Evolutionary conservation across 2,888 invertebrate species (phyloP).

Genomic region (Caenorhabditis sp.): DNA sequence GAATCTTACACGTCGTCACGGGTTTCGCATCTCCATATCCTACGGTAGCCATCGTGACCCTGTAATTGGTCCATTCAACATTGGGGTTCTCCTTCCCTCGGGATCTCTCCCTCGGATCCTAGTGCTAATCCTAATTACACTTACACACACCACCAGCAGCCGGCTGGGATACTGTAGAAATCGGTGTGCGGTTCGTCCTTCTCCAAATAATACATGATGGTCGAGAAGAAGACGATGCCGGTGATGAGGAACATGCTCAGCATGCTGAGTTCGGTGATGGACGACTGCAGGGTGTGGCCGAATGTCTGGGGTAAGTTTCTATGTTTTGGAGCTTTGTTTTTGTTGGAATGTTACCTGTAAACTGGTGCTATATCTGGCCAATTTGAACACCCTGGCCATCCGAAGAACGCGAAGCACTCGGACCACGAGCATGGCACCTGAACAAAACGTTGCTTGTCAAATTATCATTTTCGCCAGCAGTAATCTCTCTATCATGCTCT

Average conservation of each 20-base stretch:
- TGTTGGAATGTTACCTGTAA: constrained; percentile 71
- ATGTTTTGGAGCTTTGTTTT: neutral
- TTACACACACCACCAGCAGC: constrained; percentile 83
- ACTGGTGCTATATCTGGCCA: constrained; percentile 81
- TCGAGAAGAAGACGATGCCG: constrained; percentile 82
- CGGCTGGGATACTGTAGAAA: constrained; percentile 82
- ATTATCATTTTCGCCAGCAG: neutral
- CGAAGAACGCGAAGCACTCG: constrained; percentile 81
- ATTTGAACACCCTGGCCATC: constrained; percentile 82
- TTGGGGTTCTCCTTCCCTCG: no score
- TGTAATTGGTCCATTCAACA: constrained; percentile 48
- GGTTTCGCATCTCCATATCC: constrained; percentile 82
- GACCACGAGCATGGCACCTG: constrained; percentile 82
- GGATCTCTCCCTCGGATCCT: neutral
- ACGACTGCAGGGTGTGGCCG: constrained; percentile 80
- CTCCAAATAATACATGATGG: constrained; percentile 81
- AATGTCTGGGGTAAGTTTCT: constrained; percentile 82
- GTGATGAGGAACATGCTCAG: constrained; percentile 81
- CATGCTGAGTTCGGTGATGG: constrained; percentile 81
- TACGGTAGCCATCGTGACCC: constrained; percentile 78
- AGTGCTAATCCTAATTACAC: constrained; percentile 49
- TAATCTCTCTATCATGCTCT: constrained; percentile 15
- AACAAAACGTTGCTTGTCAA: constrained; percentile 1
- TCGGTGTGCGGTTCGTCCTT: constrained; percentile 81
- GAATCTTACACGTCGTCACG: constrained; percentile 75